phyloP scores from a whole-genome alignment of 2,113 vertebrate genomes.

The Xiphorhynchus elegans region DNA sequence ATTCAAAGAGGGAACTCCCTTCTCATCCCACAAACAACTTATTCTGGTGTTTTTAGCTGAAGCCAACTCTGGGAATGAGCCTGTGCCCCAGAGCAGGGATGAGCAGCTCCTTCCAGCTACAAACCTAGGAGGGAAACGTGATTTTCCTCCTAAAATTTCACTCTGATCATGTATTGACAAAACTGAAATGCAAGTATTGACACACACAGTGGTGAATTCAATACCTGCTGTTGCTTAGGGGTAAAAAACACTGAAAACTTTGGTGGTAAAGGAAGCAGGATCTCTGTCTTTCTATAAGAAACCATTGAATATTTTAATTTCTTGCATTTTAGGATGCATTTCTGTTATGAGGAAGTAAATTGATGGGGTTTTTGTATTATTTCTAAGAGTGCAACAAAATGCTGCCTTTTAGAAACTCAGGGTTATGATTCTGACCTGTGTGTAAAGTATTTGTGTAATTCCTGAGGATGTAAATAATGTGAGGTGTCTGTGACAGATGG shows the following conservation, averaged over 20 bases:
- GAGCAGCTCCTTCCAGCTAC: not conserved
- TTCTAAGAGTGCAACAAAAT: not conserved
- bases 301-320: not conserved
- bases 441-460: not conserved
- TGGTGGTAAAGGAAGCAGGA: not conserved
- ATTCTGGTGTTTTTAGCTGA: not conserved
- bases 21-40: not conserved
- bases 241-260: not conserved
- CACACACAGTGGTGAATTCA: not conserved
- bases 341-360: not conserved
- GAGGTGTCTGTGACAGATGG: not conserved
- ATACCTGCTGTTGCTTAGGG: not conserved
- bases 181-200: not conserved
- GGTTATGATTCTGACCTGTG: constrained; percentile 17
- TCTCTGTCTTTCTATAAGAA: not conserved
- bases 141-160: not conserved
- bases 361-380: not conserved
- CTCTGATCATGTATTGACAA: not conserved
- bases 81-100: not conserved
- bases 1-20: not conserved
- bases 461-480: not conserved
- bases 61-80: not conserved
- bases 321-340: not conserved
- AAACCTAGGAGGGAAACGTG: not conserved
- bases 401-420: constrained; percentile 40